phyloP scores from a whole-genome alignment of 2,797 vertebrate genomes.

The Phataginus tetradactyla region DNA sequence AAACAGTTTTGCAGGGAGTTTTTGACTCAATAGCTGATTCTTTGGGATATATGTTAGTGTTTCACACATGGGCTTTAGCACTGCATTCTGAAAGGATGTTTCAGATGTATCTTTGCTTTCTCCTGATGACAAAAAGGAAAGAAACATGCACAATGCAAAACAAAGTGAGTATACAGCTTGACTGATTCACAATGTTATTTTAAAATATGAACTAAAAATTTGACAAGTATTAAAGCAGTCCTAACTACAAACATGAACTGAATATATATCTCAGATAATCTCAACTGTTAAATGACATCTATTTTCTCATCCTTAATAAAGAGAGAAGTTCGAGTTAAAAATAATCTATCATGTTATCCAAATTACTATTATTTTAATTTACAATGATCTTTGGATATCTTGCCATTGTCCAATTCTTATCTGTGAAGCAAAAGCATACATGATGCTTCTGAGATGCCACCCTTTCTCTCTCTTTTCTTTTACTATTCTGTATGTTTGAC shows the following conservation, averaged over 20 bases:
- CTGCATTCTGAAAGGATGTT: slow-evolving; percentile 89
- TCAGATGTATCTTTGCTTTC: slow-evolving; percentile 92
- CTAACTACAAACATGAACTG: not conserved
- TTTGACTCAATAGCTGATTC: slow-evolving; percentile 92
- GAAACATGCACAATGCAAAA: slow-evolving; percentile 15
- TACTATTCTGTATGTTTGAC: not conserved
- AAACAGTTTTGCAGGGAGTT: slow-evolving; percentile 90
- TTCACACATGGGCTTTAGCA: slow-evolving; percentile 91
- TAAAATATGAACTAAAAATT: slow-evolving; percentile 55
- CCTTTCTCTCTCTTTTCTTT: not conserved
- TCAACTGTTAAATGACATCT: not conserved
- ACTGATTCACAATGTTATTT: not conserved
- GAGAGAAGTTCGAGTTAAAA: not conserved
- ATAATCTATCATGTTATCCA: not conserved
- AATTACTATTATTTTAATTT: not conserved
- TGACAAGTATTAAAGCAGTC: not conserved
- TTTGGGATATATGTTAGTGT: slow-evolving; percentile 91
- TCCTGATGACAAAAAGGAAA: slow-evolving; percentile 78
- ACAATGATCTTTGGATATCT: not conserved
- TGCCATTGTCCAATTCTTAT: not conserved
- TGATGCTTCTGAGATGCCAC: not conserved
- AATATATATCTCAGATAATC: not conserved
- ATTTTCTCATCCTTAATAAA: not conserved
- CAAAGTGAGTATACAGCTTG: not conserved
- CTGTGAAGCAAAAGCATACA: not conserved